Evolutionary conservation across 2,797 vertebrate species (phyloP), one percentile per base, ranked within the genome.

Genomic region (Enteromius argenteus): DNA sequence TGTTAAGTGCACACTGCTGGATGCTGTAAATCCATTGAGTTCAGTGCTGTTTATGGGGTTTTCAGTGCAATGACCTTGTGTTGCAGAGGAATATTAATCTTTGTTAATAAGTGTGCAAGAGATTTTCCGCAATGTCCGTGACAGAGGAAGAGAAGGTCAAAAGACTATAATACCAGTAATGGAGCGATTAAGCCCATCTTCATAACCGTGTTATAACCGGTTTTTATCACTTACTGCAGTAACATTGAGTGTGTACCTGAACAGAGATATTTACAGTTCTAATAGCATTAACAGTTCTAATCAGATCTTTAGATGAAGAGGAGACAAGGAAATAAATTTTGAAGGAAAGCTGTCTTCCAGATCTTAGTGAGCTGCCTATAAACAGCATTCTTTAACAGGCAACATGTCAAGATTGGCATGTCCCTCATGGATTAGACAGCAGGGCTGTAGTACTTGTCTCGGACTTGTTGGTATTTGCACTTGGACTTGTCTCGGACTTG

Each of bases 31-130:
- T 71, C 49, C 8, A 11, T 23, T 49, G 62, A 21, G 21, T 21
- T 7, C 3, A 27, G 66, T 39, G 78, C 44, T 86, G 67, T 88
- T 91, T 84, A 86, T 83, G 37, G 81, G 46, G 46, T 73, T 44
- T 73, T 30, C 27, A 5, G 32, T 51, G 30, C 49, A 83, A n/a
- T 74, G 88, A 89, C 88, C 84, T 90, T 87, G 81, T 84, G 74
- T 75, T 89, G 53, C 86, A 84, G 80, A 85, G 77, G 85, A 88
- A 85, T 89, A 90, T 89, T 83, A 89, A 91, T 91, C 79, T 86
- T 85, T 89, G 73, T 44, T 87, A 89, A 90, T 85, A 60, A 92
- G 79, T 53, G 10, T 30, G 76, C 27, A 85, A 79, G 69, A 85
- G 75, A 85, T 82, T 82, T 80, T 3, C 80, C 49, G 78, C 78